A percentile compares a stretch with the other conserved stretches of the same genome.
phyloP scores from a whole-genome alignment of 64 coral and sea anemone species.

The Cladopsammia gracilis region DNA sequence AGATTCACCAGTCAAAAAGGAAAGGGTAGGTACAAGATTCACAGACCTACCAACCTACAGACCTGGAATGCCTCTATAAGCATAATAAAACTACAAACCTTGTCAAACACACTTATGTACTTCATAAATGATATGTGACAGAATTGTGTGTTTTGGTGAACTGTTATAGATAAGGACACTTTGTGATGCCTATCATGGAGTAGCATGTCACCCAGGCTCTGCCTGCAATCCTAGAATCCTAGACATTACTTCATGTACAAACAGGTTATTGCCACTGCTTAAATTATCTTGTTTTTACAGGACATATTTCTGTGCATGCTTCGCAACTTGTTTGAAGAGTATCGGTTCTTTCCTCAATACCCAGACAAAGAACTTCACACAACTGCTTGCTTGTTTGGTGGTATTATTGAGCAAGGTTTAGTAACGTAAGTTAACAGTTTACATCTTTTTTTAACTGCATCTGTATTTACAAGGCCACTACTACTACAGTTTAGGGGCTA shows the following conservation, averaged over 20 bases:
- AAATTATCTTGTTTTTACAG: slow-evolving; percentile 31
- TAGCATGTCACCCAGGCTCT: no score
- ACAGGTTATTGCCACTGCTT: not conserved
- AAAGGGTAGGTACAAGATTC: slow-evolving; percentile 67
- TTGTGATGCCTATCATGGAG: no score
- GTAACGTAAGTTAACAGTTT: slow-evolving; percentile 77
- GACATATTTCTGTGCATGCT: slow-evolving; percentile 99
- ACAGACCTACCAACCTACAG: not conserved
- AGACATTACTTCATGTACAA: not conserved
- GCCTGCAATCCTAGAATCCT: no score
- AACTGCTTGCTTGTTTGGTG: slow-evolving; percentile 97
- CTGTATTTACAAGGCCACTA: no score
- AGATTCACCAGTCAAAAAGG: slow-evolving; percentile 94
- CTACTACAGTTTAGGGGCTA: no score
- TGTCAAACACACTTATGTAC: no score
- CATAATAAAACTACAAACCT: no score
- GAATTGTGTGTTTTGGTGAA: no score
- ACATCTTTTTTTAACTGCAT: no score
- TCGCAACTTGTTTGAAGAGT: slow-evolving; percentile 98
- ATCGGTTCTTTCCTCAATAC: slow-evolving; percentile 96
- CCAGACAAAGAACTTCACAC: slow-evolving; percentile 98
- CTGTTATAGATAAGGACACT: no score
- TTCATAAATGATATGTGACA: no score
- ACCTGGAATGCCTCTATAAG: not conserved
- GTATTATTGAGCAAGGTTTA: slow-evolving; percentile 99